Percentiles rank a stretch among this genome's conserved stretches.
These are phyloP conservation scores for Acipenser ruthenus DNA, from an alignment of 2,797 vertebrate genomes.

Conservation along the genomic window DNA sequence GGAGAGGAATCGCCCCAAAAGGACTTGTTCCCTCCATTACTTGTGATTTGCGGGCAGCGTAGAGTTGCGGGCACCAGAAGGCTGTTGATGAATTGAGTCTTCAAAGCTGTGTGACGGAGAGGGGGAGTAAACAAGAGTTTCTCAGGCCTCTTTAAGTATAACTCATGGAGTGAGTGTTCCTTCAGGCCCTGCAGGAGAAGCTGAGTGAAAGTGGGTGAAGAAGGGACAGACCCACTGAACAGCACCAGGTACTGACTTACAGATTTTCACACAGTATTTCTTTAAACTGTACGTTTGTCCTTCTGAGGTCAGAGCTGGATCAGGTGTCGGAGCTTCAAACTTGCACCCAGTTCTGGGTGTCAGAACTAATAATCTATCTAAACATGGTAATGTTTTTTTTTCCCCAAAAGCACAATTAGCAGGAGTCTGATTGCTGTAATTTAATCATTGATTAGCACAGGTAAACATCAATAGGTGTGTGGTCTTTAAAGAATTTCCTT, in stretches of 20 bases:
- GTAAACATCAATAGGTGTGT: too few species aligned
- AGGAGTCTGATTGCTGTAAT: too few species aligned
- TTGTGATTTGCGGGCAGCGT: slow-evolving; percentile 42
- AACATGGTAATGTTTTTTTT: too few species aligned
- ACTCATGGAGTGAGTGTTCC: slow-evolving; percentile 97
- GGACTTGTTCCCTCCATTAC: slow-evolving; percentile 38
- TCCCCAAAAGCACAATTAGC: too few species aligned
- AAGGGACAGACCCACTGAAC: slow-evolving; percentile 47
- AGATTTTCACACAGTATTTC: slow-evolving; percentile 4
- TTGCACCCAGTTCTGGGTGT: too few species aligned
- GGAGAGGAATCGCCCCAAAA: slow-evolving; percentile 24
- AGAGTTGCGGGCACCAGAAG: slow-evolving; percentile 14
- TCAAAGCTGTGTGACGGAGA: slow-evolving; percentile 40
- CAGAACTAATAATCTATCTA: too few species aligned
- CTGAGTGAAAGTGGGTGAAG: slow-evolving; percentile 66
- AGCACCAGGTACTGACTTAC: slow-evolving; percentile 63
- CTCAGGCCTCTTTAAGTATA: slow-evolving; percentile 73
- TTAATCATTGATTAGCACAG: too few species aligned
- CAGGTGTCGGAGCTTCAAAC: too few species aligned
- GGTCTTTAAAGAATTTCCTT: too few species aligned
- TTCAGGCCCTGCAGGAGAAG: slow-evolving; percentile 85
- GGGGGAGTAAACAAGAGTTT: slow-evolving; percentile 49
- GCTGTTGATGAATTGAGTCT: slow-evolving; percentile 42
- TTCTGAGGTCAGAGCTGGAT: too few species aligned
- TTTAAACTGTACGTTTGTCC: slow-evolving; percentile 11